Conservation (phyloP, 2,113 vertebrate species). For the Copsychus sechellarum region DNA sequence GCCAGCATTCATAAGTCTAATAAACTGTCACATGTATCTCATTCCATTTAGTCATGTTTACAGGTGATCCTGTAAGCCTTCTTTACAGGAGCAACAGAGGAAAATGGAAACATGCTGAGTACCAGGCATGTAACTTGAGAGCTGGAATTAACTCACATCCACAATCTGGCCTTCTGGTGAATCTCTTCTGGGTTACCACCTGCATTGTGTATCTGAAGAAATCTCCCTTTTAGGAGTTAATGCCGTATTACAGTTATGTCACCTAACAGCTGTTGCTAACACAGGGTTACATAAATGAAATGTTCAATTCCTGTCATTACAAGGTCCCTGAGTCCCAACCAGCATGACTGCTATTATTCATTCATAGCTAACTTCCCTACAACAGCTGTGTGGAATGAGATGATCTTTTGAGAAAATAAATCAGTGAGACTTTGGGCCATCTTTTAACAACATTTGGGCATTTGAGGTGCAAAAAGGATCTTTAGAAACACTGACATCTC, state of each 20-base stretch:
- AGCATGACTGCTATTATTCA: background rate
- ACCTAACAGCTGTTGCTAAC: slow-evolving; percentile 8
- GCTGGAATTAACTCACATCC: slow-evolving; percentile 21
- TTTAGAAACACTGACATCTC: background rate
- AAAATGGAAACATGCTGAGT: slow-evolving; percentile 17
- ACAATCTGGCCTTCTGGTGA: background rate
- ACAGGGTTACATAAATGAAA: slow-evolving; percentile 41
- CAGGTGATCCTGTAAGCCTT: slow-evolving; percentile 3
- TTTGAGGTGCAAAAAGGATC: background rate
- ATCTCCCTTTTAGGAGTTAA: slow-evolving; percentile 4
- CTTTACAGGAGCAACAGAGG: background rate
- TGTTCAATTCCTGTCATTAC: slow-evolving; percentile 25
- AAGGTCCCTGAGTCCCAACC: background rate
- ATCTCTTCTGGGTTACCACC: slow-evolving; percentile 3
- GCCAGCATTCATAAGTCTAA: slow-evolving; percentile 7
- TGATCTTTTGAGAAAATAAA: background rate
- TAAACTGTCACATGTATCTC: slow-evolving; percentile 39
- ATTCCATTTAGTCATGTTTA: slow-evolving; percentile 33
- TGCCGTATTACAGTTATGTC: slow-evolving; percentile 29
- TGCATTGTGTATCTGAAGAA: background rate
- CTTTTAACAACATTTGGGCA: background rate
- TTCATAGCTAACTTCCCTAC: background rate
- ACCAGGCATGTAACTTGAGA: slow-evolving; percentile 34
- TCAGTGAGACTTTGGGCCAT: background rate
- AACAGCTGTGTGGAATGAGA: background rate